These are phyloP conservation scores for Diachasmimorpha longicaudata DNA, from an alignment of 1,140 invertebrate species.

Conservation along the genomic window DNA sequence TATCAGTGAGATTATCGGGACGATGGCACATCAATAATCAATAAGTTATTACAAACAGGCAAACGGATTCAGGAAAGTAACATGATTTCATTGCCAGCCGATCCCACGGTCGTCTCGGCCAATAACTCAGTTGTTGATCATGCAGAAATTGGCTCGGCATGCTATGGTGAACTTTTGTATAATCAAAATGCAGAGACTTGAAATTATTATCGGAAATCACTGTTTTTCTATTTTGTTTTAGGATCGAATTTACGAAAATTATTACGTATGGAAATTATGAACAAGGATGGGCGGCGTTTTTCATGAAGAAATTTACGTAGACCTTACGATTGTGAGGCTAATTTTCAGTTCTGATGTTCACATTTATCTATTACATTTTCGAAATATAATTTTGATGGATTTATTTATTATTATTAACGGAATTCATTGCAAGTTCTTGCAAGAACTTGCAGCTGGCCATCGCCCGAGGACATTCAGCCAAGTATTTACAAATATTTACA, in stretches of 20 bases:
- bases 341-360: too few relatives aligned
- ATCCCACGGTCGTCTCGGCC: background rate
- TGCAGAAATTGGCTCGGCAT: background rate
- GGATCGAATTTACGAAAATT: background rate
- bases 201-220: background rate
- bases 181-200: background rate
- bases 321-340: too few relatives aligned
- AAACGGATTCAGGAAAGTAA: background rate
- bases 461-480: too few relatives aligned
- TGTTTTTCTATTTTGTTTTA: background rate
- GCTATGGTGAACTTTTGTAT: background rate
- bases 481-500: too few relatives aligned
- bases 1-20: background rate
- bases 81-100: background rate
- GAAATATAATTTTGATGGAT: too few relatives aligned
- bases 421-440: too few relatives aligned
- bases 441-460: too few relatives aligned
- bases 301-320: too few relatives aligned
- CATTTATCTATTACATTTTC: too few relatives aligned
- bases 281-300: too few relatives aligned
- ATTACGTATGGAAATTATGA: too few relatives aligned
- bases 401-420: too few relatives aligned
- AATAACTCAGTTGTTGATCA: background rate
- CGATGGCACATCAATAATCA: background rate
- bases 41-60: background rate